phyloP scores from a whole-genome alignment of 2,113 vertebrate species.

The Pipa parva region DNA sequence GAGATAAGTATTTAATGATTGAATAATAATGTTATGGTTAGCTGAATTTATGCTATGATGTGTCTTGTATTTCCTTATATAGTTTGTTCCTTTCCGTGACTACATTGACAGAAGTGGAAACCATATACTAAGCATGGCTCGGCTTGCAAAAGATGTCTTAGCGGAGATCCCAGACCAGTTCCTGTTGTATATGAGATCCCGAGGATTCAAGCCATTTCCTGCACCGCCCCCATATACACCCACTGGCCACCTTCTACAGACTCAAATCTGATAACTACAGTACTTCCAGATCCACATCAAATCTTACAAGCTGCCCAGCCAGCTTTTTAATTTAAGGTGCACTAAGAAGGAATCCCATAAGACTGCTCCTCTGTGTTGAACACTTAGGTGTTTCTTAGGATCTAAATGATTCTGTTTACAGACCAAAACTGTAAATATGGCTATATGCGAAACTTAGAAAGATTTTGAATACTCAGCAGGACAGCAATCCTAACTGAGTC shows the following conservation, averaged over 20 bases:
- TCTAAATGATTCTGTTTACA: slow-evolving; percentile 65
- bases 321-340: slow-evolving; percentile 47
- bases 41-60: too few relatives aligned
- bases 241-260: slow-evolving; percentile 74
- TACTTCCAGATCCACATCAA: slow-evolving; percentile 31
- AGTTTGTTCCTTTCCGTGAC: slow-evolving; percentile 97
- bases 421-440: slow-evolving; percentile 68
- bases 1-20: too few relatives aligned
- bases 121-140: slow-evolving; percentile 92
- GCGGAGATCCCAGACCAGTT: slow-evolving; percentile 97
- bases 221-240: slow-evolving; percentile 92
- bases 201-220: slow-evolving; percentile 90
- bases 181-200: slow-evolving; percentile 93
- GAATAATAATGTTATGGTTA: too few relatives aligned
- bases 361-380: slow-evolving; percentile 42
- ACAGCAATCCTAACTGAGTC: slow-evolving; percentile 51
- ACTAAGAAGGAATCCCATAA: slow-evolving; percentile 45
- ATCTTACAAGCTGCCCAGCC: slow-evolving; percentile 48
- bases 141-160: slow-evolving; percentile 92
- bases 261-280: slow-evolving; percentile 78
- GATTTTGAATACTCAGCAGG: slow-evolving; percentile 55
- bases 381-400: slow-evolving; percentile 61
- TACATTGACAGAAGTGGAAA: slow-evolving; percentile 94
- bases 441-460: slow-evolving; percentile 63
- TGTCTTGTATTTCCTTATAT: neutral